Evolutionary conservation across 2,797 vertebrate species (phyloP).

Genomic region (Heteromormyrus szaboi): DNA sequence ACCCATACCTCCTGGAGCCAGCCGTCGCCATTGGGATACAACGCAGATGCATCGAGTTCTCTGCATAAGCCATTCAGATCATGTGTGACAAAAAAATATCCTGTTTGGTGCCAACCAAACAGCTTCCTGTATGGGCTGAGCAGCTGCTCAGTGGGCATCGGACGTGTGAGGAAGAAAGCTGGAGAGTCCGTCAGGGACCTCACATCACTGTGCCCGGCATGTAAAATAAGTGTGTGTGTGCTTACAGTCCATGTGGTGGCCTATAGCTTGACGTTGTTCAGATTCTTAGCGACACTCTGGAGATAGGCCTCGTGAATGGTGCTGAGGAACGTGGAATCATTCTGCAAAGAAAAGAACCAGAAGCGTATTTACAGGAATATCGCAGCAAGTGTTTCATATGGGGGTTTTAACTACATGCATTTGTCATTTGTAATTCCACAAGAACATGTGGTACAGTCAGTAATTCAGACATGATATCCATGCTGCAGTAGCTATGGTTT

Average conservation of each 20-base stretch:
- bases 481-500: not conserved
- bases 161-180: not conserved
- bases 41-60: not conserved
- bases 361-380: not conserved
- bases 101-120: not conserved
- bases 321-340: slow-evolving; percentile 81
- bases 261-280: slow-evolving; percentile 77
- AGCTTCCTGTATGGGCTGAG: not conserved
- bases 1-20: not conserved
- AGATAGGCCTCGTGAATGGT: slow-evolving; percentile 89
- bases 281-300: slow-evolving; percentile 79
- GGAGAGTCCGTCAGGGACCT: not conserved
- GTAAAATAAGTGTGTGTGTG: not conserved
- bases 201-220: not conserved
- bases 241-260: not conserved
- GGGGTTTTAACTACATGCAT: not conserved
- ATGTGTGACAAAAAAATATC: not conserved
- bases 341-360: slow-evolving; percentile 59
- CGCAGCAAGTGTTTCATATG: not conserved
- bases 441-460: not conserved
- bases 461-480: not conserved
- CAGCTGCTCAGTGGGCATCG: not conserved
- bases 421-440: not conserved
- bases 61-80: not conserved
- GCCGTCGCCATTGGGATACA: not conserved